These are phyloP conservation scores for Pimpla rufipes DNA, from an alignment of 2,888 invertebrate species.

Conservation along the genomic window DNA sequence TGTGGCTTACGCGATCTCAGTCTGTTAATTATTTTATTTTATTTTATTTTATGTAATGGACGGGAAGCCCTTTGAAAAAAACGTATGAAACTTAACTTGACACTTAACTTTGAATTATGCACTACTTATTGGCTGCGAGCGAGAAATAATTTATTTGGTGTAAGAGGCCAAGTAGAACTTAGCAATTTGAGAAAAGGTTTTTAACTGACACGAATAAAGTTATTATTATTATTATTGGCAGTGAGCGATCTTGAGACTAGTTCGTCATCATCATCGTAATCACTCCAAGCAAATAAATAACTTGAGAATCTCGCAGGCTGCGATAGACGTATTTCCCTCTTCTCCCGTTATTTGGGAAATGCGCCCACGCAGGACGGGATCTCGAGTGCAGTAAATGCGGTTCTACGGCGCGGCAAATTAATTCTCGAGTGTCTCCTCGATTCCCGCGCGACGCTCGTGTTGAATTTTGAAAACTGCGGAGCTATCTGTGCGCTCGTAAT, in stretches of 20 bases:
- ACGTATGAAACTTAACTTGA: no score
- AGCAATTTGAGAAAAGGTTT: no score
- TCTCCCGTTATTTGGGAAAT: background rate
- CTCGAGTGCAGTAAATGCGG: constrained; percentile 2
- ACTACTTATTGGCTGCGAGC: no score
- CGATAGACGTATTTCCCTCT: background rate
- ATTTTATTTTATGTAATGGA: no score
- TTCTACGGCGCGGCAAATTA: constrained; percentile 11
- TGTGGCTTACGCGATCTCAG: no score
- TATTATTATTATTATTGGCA: background rate
- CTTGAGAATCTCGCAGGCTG: background rate
- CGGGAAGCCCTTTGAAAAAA: no score
- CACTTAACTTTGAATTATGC: no score
- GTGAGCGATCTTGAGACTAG: background rate
- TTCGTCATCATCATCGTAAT: background rate
- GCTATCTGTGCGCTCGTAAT: constrained; percentile 33
- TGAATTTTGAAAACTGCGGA: constrained; percentile 24
- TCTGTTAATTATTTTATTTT: no score
- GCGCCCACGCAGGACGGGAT: constrained; percentile 3
- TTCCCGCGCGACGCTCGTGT: background rate
- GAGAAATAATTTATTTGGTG: no score
- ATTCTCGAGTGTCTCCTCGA: background rate
- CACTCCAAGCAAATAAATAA: background rate
- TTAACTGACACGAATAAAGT: no score
- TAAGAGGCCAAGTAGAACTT: no score